Conservation (phyloP, 1,140 invertebrate species). For the Hyphantria cunea region DNA sequence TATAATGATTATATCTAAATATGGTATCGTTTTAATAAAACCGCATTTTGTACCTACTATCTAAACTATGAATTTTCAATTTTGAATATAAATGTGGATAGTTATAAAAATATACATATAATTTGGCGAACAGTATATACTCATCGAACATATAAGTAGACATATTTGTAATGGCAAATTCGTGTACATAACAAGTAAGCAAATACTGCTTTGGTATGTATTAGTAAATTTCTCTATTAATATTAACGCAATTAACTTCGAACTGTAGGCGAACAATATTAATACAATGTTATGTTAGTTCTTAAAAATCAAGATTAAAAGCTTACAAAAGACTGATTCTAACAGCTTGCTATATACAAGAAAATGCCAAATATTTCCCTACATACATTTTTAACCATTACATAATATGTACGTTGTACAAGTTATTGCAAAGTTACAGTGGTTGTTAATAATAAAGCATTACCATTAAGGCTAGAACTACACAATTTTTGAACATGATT, state of each 20-base stretch:
- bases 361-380: slow-evolving; percentile 57
- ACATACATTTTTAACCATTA: slow-evolving; percentile 45
- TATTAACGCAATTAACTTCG: slow-evolving; percentile 12
- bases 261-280: slow-evolving; percentile 10
- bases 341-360: slow-evolving; percentile 44
- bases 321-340: slow-evolving; percentile 17
- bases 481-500: no score
- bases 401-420: slow-evolving; percentile 42
- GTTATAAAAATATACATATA: slow-evolving; percentile 78
- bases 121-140: slow-evolving; percentile 66
- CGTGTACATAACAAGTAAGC: slow-evolving; percentile 54
- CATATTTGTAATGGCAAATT: slow-evolving; percentile 52
- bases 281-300: slow-evolving; percentile 7
- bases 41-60: slow-evolving; percentile 39
- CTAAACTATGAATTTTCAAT: slow-evolving; percentile 46
- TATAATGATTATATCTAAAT: slow-evolving; percentile 39
- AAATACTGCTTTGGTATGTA: slow-evolving; percentile 16
- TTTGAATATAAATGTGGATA: slow-evolving; percentile 64
- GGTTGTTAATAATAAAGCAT: slow-evolving; percentile 58
- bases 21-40: slow-evolving; percentile 41
- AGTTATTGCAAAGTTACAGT: slow-evolving; percentile 62
- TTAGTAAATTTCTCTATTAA: slow-evolving; percentile 6
- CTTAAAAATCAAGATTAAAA: slow-evolving; percentile 10
- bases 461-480: slow-evolving; percentile 24
- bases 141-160: slow-evolving; percentile 56